Conservation (phyloP, 1,140 invertebrate species). For the Drosophila oshimai region DNA sequence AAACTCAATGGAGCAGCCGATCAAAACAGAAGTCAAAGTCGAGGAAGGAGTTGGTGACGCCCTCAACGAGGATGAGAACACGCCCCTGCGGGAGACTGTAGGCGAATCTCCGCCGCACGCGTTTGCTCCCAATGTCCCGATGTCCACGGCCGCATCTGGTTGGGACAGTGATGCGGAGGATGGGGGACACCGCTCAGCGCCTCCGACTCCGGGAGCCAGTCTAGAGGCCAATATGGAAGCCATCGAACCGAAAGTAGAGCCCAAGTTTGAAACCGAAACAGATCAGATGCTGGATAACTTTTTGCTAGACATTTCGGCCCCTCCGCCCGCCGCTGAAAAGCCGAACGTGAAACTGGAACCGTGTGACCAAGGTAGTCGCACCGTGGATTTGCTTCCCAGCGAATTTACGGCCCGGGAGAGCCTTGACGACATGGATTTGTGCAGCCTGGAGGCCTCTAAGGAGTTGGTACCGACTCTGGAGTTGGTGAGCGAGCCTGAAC, state of each 20-base stretch:
- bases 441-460: background rate
- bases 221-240: background rate
- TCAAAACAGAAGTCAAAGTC: background rate
- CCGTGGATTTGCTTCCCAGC: conserved; percentile 5
- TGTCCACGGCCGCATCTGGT: background rate
- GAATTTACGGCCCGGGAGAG: background rate
- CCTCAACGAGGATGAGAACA: conserved; percentile 23
- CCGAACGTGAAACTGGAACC: background rate
- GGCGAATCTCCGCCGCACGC: background rate
- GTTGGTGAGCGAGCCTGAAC: background rate
- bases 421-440: conserved; percentile 19
- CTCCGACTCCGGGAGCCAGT: background rate
- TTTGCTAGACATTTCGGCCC: background rate
- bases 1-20: background rate
- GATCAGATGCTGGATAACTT: background rate
- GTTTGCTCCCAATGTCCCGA: background rate
- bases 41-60: background rate
- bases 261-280: background rate
- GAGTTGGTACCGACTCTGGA: background rate
- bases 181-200: background rate
- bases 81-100: conserved; percentile 15
- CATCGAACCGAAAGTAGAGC: background rate
- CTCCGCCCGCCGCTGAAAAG: background rate
- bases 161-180: conserved; percentile 41
- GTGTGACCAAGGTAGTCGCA: background rate